These are phyloP conservation scores for Watsonalla binaria DNA, from an alignment of 2,888 invertebrate genomes.

Conservation along the genomic window DNA sequence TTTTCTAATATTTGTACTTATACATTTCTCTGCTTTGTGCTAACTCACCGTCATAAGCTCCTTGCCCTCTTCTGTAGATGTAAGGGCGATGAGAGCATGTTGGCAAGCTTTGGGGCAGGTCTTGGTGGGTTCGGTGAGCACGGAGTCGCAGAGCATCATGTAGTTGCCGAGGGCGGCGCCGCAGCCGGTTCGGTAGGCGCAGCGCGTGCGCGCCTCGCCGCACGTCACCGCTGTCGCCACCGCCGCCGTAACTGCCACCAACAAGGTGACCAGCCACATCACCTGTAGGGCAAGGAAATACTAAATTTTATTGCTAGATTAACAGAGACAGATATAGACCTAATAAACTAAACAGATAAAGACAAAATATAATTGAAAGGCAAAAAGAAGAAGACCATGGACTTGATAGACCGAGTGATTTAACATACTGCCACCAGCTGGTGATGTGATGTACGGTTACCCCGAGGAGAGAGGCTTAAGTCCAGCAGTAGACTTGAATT, in stretches of 20 bases:
- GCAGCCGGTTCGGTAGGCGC: constrained; percentile 87
- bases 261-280: constrained; percentile 60
- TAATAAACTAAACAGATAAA: no score
- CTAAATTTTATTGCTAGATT: no score
- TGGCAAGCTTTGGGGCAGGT: constrained; percentile 85
- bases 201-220: constrained; percentile 84
- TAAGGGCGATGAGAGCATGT: constrained; percentile 87
- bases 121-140: constrained; percentile 78
- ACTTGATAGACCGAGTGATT: no score
- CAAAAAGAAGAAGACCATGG: no score
- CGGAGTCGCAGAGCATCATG: constrained; percentile 84
- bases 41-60: constrained; percentile 84
- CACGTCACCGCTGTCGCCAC: constrained; percentile 68
- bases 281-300: constrained; percentile 33
- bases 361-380: no score
- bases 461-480: no score
- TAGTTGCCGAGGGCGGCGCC: constrained; percentile 88
- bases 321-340: no score
- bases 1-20: no score
- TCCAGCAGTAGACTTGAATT: no score
- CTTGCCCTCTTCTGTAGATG: constrained; percentile 88
- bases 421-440: no score
- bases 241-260: constrained; percentile 44
- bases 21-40: no score
- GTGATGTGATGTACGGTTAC: no score